Evolutionary conservation across 2,888 invertebrate genomes (phyloP).

Genomic region (Lithosia quadra): DNA sequence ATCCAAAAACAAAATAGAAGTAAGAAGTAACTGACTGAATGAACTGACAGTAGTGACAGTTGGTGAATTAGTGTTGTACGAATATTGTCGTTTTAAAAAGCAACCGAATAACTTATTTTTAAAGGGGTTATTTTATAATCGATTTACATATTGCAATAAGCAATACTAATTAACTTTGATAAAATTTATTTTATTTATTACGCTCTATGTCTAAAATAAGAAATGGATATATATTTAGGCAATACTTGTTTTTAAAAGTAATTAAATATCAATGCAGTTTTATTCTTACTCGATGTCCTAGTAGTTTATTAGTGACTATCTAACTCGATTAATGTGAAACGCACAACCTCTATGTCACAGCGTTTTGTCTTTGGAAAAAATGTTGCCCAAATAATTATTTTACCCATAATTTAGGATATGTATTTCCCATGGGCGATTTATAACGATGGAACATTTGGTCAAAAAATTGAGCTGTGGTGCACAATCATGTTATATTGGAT

Average conservation of each 20-base stretch:
- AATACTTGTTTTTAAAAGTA: too few relatives aligned
- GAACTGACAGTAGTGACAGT: conserved; percentile 45
- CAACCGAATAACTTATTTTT: background rate
- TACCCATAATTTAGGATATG: background rate
- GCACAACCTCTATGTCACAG: conserved; percentile 35
- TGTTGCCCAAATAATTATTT: conserved; percentile 33
- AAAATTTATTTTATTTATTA: too few relatives aligned
- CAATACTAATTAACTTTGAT: background rate
- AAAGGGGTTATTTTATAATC: background rate
- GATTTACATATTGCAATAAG: background rate
- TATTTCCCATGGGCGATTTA: background rate
- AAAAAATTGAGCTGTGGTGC: too few relatives aligned
- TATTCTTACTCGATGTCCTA: background rate
- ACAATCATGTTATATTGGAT: too few relatives aligned
- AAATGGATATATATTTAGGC: too few relatives aligned
- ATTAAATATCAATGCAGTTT: background rate
- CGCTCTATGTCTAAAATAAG: too few relatives aligned
- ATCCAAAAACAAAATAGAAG: conserved; percentile 64
- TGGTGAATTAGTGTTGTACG: conserved; percentile 34
- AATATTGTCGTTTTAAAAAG: background rate
- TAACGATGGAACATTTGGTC: background rate
- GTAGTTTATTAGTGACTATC: background rate
- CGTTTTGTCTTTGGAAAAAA: conserved; percentile 45
- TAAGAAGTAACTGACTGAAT: conserved; percentile 31
- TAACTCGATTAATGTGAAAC: background rate